Conservation (phyloP, 2,797 vertebrate genomes). For the Tangara arthus region DNA sequence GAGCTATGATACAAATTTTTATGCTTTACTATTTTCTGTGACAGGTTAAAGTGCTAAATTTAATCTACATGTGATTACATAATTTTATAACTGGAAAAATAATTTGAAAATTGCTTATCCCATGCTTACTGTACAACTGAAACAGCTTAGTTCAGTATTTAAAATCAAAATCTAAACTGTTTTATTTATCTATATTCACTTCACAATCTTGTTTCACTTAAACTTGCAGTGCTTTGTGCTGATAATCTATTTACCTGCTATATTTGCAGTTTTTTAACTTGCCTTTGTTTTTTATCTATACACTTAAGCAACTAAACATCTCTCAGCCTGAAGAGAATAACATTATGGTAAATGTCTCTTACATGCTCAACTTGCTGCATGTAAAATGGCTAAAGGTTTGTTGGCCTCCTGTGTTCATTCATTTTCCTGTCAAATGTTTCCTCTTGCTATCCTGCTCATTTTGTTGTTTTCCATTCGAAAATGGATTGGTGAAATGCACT, state of each 20-base stretch:
- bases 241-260: conserved; percentile 16
- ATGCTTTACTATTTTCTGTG: neutral
- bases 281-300: conserved; percentile 75
- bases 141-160: neutral
- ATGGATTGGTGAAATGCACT: neutral
- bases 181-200: neutral
- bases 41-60: neutral
- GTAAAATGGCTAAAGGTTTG: conserved; percentile 98
- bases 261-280: conserved; percentile 69
- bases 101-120: neutral
- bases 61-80: neutral
- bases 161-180: neutral
- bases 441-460: conserved; percentile 73
- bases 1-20: neutral
- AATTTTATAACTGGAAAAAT: neutral
- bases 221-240: neutral
- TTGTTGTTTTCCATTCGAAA: neutral
- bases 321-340: conserved; percentile 85
- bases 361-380: conserved; percentile 97
- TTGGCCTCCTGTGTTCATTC: conserved; percentile 81
- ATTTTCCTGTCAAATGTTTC: conserved; percentile 74
- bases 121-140: neutral
- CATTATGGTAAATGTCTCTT: conserved; percentile 92
- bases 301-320: conserved; percentile 86
- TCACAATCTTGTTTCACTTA: neutral